Evolutionary conservation across 2,113 vertebrate genomes (phyloP).

Genomic region (Neolamprologus ventralis): DNA sequence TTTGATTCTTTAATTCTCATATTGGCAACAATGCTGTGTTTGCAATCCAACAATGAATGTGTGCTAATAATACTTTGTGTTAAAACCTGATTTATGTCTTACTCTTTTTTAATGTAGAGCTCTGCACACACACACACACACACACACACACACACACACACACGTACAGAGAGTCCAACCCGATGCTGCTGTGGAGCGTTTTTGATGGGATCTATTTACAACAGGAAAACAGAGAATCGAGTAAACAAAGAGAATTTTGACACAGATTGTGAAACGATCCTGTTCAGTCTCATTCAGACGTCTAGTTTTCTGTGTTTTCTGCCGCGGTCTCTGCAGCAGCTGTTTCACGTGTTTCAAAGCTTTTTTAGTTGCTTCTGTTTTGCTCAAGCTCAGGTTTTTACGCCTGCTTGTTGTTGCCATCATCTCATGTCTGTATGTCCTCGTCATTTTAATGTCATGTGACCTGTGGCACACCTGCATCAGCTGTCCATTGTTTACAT

Average conservation of each 20-base stretch:
- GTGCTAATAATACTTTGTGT: background rate
- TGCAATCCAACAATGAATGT: background rate
- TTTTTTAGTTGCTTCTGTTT: background rate
- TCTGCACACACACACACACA: background rate
- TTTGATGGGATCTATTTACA: background rate
- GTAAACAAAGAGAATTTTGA: background rate
- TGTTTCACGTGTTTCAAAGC: background rate
- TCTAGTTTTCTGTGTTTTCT: background rate
- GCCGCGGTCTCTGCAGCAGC: background rate
- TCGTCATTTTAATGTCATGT: background rate
- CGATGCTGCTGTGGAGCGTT: background rate
- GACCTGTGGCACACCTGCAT: background rate
- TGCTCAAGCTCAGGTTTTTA: background rate
- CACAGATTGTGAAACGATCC: background rate
- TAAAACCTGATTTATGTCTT: background rate
- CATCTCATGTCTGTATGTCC: background rate
- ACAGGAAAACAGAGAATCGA: background rate
- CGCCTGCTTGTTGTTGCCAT: background rate
- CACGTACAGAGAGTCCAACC: fast-evolving
- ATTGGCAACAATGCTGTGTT: background rate
- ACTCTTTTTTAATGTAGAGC: background rate
- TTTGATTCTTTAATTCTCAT: background rate
- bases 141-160: background rate
- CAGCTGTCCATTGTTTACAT: background rate
- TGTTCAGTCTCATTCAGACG: background rate